Evolutionary conservation across 2,888 invertebrate species (phyloP).

Genomic region (Xestia ashworthii): DNA sequence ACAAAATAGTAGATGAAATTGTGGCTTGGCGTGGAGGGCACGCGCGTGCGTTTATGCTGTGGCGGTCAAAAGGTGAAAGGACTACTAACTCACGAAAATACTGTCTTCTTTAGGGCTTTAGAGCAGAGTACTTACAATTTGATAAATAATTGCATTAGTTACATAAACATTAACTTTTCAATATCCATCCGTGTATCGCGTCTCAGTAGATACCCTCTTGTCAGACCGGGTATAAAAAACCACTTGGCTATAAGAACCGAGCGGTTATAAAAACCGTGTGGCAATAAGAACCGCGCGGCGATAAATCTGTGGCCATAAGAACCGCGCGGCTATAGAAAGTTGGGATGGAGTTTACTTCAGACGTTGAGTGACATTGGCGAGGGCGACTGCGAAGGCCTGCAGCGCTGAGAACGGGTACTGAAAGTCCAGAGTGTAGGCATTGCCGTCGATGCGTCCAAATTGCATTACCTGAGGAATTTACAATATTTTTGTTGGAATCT

Average conservation of each 20-base stretch:
- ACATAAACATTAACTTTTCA: conserved; percentile 3
- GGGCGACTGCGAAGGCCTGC: conserved; percentile 99
- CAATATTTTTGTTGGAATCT: not conserved
- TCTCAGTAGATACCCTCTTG: conserved; percentile 33
- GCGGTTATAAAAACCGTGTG: conserved; percentile 64
- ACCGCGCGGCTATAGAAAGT: conserved; percentile 66
- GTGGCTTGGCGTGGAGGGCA: too few species aligned
- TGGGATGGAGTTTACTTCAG: conserved; percentile 92
- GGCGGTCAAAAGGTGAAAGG: too few species aligned
- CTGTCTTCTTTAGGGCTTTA: not conserved
- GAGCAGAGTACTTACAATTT: not conserved
- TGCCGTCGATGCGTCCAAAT: conserved; percentile 99
- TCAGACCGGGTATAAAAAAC: conserved; percentile 61
- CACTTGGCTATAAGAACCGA: conserved; percentile 67
- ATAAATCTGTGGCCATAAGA: conserved; percentile 70
- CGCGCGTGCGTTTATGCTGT: too few species aligned
- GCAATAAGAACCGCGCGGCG: conserved; percentile 67
- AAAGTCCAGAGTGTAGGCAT: conserved; percentile 99
- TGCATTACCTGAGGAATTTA: conserved; percentile 97
- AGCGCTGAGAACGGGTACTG: conserved; percentile 99
- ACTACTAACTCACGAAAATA: not conserved
- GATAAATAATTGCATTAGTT: not conserved
- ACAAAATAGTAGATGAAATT: too few species aligned
- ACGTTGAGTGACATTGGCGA: conserved; percentile 98
- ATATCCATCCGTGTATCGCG: conserved; percentile 1